A percentile compares a stretch with the other conserved stretches of the same genome.
phyloP scores from a whole-genome alignment of 2,113 vertebrate genomes.

The Opisthocomus hoazin region DNA sequence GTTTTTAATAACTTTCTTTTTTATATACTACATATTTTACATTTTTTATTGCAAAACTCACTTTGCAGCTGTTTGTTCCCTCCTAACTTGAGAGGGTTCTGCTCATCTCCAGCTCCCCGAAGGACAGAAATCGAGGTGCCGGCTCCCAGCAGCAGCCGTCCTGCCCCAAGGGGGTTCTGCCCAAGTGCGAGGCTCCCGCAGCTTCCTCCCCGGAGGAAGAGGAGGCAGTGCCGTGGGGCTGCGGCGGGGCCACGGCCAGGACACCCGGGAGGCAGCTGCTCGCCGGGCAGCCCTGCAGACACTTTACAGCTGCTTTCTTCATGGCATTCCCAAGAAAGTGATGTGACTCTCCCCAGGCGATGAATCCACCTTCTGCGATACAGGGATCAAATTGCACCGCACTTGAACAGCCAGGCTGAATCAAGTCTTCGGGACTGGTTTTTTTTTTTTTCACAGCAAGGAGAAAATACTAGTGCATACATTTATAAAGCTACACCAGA shows the following conservation, averaged over 20 bases:
- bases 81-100: neutral
- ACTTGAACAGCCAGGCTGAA: neutral
- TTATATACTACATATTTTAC: constrained; percentile 45
- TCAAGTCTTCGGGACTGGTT: neutral
- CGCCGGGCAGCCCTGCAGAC: neutral
- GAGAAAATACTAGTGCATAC: neutral
- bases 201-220: neutral
- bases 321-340: constrained; percentile 47
- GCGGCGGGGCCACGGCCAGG: neutral
- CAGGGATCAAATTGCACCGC: neutral
- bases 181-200: neutral
- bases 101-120: neutral
- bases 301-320: constrained; percentile 49
- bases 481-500: neutral
- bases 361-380: constrained; percentile 25
- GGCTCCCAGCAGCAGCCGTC: neutral
- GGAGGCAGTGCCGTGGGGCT: neutral
- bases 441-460: neutral
- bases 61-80: constrained; percentile 25
- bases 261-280: constrained; percentile 31
- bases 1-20: constrained; percentile 57
- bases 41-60: constrained; percentile 51
- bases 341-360: constrained; percentile 37
- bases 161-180: neutral
- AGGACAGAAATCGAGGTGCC: neutral